Evolutionary conservation across 2,113 vertebrate species (phyloP), one percentile per base, ranked within the genome.

Genomic region (Eupsittula cactorum): DNA sequence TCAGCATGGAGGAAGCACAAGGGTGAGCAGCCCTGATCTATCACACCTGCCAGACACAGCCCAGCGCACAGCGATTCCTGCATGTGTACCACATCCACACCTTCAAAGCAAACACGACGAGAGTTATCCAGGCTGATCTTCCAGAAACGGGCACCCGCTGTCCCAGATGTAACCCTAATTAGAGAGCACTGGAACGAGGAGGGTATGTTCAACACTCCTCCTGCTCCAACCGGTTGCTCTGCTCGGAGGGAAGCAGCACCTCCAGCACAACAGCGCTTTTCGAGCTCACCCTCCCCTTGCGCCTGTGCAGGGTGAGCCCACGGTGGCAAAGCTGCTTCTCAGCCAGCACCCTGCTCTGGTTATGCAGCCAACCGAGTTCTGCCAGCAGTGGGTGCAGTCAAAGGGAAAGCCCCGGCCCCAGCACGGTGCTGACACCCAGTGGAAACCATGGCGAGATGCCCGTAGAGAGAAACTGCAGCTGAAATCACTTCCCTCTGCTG

Each of bases 361-460:
- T 37, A 42, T 8, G 63, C 73, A 21, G 70, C 52, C 71, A 67
- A 16, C 76, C 77, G 17, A 23, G 46, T 65, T 89, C 44, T 87
- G 62, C 63, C 81, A 71, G 77, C 23, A 1, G 5, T 19, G 60
- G 55, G 76, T 13, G 33, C 79, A 67, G 64, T 64, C 75, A 39
- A 1, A 13, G 69, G 83, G 46, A 24, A 25, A 88, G 86, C 25
- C 79, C 10, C 2, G 1, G 41, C 23, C 28, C 11, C 23, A 13
- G 44, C 0, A 3, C 1, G 2, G 75, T 88, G 73, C 88, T 96
- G 97, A 96, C 97, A 96, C 91, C 97, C 96, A 95, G 97, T 94
- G 97, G 95, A 95, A 84, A 79, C 33, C 19, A 2, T 1, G 1
- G 24, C 0, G 16, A 87, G 88, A 47, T 1, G 18, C 64, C n/a